phyloP scores from a whole-genome alignment of 1,140 invertebrate species.

The Apis laboriosa region DNA sequence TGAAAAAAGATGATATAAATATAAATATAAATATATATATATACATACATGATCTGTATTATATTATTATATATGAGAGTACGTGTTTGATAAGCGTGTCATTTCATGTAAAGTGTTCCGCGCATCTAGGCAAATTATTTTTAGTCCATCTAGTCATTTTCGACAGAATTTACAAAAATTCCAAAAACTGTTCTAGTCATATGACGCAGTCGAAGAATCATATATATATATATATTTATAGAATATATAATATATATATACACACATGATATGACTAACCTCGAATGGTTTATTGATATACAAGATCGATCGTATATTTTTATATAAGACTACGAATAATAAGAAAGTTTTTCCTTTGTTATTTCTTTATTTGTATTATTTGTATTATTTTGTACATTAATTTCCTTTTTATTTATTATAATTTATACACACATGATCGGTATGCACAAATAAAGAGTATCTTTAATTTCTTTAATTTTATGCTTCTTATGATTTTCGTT shows the following conservation, averaged over 20 bases:
- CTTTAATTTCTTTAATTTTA: constrained; percentile 48
- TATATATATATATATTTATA: constrained; percentile 25
- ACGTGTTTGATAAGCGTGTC: constrained; percentile 56
- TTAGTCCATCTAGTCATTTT: constrained; percentile 71
- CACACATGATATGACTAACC: constrained; percentile 10
- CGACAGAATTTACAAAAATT: constrained; percentile 66
- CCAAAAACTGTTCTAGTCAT: constrained; percentile 71
- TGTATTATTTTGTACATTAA: constrained; percentile 26
- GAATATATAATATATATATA: not conserved
- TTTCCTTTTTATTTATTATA: constrained; percentile 1
- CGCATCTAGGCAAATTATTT: constrained; percentile 53
- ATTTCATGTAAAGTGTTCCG: constrained; percentile 36
- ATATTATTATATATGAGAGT: constrained; percentile 60
- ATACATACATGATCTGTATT: constrained; percentile 66
- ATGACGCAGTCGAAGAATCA: constrained; percentile 60
- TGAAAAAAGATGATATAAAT: constrained; percentile 40
- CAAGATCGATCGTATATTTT: constrained; percentile 58
- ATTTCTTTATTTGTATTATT: constrained; percentile 11
- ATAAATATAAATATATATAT: constrained; percentile 45
- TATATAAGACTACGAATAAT: constrained; percentile 53
- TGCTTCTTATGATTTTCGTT: constrained; percentile 23
- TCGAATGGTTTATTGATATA: constrained; percentile 51
- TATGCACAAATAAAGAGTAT: constrained; percentile 44
- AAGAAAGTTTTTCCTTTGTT: constrained; percentile 46
- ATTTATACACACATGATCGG: constrained; percentile 33